Base-by-base conservation (phyloP, 2,797 vertebrate genomes). In the Mus caroli region DNA sequence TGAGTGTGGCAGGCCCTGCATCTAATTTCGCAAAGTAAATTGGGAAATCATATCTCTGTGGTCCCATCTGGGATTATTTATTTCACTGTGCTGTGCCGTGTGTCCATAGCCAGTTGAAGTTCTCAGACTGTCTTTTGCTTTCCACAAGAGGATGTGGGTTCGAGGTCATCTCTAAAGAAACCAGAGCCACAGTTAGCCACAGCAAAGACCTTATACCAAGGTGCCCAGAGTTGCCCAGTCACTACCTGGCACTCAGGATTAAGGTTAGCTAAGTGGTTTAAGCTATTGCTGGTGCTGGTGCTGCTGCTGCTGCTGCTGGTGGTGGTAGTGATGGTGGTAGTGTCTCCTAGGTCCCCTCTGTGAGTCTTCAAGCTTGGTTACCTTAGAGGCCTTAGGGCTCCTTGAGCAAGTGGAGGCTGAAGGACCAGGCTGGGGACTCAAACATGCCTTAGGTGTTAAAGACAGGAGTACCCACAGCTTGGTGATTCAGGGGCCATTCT, bases 21-120 rank as follows among this genome's bases (percentile, higher is more conserved):
- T 97, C 96, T 97, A 95, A 97, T 97, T 97, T 96, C 84, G 84
- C 87, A 97, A 97, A 97, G 93, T 95, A 94, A 93, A 95, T 97
- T 97, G 89, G 94, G 96, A 97, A 97, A 97, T 97, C 84, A 12
- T 90, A 96, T 96, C 85, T 95, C 52, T 50, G 89, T 84, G 91
- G 40, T 97, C 94, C 96, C 97, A 97, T 97, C 92, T 97, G 97
- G 97, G 97, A 97, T 97, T 97, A 97, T 97, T 97, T 97, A 96
- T 97, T 97, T 96, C 52, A 5, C 92, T 0, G 46, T 46, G 46
- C 46, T 0, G 37, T 96, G n/a, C n/a, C 78, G 64, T 0, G 52
- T 0, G 43, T 97, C 78, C 83, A 17, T 71, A 88, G 91, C 90
- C 15, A 12, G 77, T 88, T 92, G 78, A 79, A 96, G 88, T 92